Percentiles rank a stretch among this genome's conserved stretches.
Evolutionary conservation across 2,113 vertebrate genomes (phyloP).

Genomic region (Prionailurus bengalensis): DNA sequence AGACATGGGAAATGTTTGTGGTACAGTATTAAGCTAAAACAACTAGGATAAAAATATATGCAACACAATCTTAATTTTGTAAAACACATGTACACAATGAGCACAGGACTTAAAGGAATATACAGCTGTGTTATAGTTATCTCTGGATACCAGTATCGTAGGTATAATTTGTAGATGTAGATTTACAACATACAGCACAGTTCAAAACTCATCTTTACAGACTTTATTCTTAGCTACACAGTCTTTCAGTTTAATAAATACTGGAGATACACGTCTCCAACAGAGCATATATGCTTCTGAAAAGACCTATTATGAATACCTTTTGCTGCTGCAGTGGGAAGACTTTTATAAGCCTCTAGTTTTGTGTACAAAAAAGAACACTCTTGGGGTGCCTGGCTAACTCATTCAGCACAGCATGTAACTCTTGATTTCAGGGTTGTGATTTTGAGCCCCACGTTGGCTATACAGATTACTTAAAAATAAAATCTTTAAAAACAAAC

Average conservation of each 20-base stretch:
- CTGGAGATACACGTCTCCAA: background rate
- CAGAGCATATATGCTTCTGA: background rate
- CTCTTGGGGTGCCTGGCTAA: background rate
- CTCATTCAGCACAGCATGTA: no score
- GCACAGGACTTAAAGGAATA: background rate
- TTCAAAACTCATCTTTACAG: background rate
- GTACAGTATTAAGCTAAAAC: background rate
- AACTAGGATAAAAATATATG: background rate
- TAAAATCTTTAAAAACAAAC: no score
- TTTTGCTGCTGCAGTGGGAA: background rate
- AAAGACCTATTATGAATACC: background rate
- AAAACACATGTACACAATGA: background rate
- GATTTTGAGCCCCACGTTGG: no score
- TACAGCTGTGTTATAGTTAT: background rate
- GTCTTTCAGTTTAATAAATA: slow-evolving; percentile 10
- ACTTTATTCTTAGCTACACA: background rate
- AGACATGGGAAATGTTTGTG: background rate
- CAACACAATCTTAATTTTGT: background rate
- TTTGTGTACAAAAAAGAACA: background rate
- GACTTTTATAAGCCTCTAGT: background rate
- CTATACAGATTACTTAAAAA: no score
- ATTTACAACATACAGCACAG: background rate
- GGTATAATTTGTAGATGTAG: background rate
- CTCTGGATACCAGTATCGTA: background rate
- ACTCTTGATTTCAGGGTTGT: no score